Base-by-base conservation (phyloP, 1,140 invertebrate genomes). In the Bombus waltoni region DNA sequence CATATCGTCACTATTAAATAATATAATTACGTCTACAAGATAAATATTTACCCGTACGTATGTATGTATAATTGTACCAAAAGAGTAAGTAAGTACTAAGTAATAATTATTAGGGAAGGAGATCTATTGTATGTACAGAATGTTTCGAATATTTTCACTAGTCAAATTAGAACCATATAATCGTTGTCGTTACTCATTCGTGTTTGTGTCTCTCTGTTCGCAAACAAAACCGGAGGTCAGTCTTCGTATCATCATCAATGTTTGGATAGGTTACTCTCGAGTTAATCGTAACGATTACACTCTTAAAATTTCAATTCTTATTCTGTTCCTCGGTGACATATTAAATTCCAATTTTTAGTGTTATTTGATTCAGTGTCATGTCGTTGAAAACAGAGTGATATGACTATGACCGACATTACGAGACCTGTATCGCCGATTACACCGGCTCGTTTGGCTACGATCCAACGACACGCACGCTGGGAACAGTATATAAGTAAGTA, bases 401-500 rank as follows among this genome's bases (percentile, higher is more conserved):
- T 90, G 87, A 80, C 87, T 44, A 90, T 90, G 89, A 80, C 87
- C 32, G 83, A 89, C 18, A 70, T 83, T 80, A 86, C 76, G 86
- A 93, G 91, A 66, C 75, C 91, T 73, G 87, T 87, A 72, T 90
- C 92, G 44, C 90, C 92, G 74, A 91, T 92, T 66, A 81, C 87
- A 75, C 89, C 89, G 62, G 78, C 76, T 89, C 93, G 89, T 83
- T 88, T 92, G 91, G 91, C 90, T 40, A 94, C 92, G 35, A 92
- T 92, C 79, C 87, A 87, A 87, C 91, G 87, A 76, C 92, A 94
- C 35, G 88, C 88, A 66, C 83, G 79, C 57, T 94, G 92, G 92
- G 93, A 94, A 83, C 87, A 87, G 82, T 90, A 93, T 68, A 87
- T 92, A 72, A 93, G 93, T 94, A 87, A 94, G 93, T 94, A 89